A percentile compares a stretch with the other conserved stretches of the same genome.
phyloP scores from a whole-genome alignment of 2,888 invertebrate genomes.

The Clunio marinus region DNA sequence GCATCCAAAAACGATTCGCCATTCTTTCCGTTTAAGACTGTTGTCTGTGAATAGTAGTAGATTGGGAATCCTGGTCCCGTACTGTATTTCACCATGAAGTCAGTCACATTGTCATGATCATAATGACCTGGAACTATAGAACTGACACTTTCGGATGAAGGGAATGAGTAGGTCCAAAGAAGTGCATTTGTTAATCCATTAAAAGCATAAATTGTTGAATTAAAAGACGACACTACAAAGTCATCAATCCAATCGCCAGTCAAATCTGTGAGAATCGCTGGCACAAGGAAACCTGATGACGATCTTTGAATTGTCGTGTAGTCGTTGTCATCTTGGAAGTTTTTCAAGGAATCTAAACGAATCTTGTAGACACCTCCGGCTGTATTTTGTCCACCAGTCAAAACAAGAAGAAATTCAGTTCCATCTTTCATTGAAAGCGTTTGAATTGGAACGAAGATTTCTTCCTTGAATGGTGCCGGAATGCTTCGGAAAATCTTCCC shows the following conservation, averaged over 20 bases:
- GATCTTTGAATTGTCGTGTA: slow-evolving; percentile 40
- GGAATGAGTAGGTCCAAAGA: slow-evolving; percentile 70
- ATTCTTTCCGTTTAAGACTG: slow-evolving; percentile 48
- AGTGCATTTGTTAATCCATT: slow-evolving; percentile 62
- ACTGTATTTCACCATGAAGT: slow-evolving; percentile 68
- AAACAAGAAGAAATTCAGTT: slow-evolving; percentile 61
- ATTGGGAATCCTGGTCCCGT: slow-evolving; percentile 67
- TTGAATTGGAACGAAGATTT: slow-evolving; percentile 71
- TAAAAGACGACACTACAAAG: slow-evolving; percentile 68
- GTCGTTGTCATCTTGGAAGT: slow-evolving; percentile 28
- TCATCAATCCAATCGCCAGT: slow-evolving; percentile 67
- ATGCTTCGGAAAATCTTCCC: slow-evolving; percentile 61
- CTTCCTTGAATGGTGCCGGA: slow-evolving; percentile 61
- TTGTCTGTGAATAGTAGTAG: slow-evolving; percentile 65
- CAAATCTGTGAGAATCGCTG: slow-evolving; percentile 65
- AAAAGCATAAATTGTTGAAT: slow-evolving; percentile 67
- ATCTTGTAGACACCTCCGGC: slow-evolving; percentile 67
- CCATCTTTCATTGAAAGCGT: slow-evolving; percentile 59
- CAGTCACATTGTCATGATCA: slow-evolving; percentile 70
- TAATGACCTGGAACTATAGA: slow-evolving; percentile 75
- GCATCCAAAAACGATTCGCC: slow-evolving; percentile 48
- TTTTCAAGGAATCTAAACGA: slow-evolving; percentile 52
- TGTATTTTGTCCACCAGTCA: slow-evolving; percentile 69
- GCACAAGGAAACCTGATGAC: slow-evolving; percentile 63
- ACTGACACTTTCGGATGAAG: slow-evolving; percentile 64